Conservation (phyloP, 2,888 invertebrate species). For the Lordiphosa fenestrarum region DNA sequence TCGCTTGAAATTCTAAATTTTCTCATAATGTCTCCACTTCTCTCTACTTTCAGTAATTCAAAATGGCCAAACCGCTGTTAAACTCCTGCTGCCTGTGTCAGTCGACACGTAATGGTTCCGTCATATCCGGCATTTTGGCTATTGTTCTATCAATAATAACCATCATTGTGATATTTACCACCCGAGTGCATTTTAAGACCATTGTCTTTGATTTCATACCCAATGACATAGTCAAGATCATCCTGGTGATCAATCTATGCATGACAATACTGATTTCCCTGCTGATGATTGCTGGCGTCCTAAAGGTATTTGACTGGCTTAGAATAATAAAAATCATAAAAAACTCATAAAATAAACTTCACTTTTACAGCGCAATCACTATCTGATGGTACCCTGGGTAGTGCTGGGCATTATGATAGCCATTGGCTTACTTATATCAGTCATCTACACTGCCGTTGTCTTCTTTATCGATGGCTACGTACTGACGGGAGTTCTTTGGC, state of each 20-base stretch:
- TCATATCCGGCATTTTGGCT: constrained; percentile 87
- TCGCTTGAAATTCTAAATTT: too few relatives aligned
- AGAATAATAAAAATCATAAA: background rate
- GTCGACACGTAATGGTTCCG: constrained; percentile 87
- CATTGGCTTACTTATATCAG: constrained; percentile 88
- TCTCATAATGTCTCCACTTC: too few relatives aligned
- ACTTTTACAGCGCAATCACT: constrained; percentile 86
- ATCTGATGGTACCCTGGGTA: constrained; percentile 92
- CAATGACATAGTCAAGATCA: constrained; percentile 87
- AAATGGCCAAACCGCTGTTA: constrained; percentile 82
- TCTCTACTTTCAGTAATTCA: constrained; percentile 32
- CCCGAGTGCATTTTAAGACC: constrained; percentile 87
- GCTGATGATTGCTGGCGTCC: constrained; percentile 87
- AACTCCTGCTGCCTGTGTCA: constrained; percentile 87
- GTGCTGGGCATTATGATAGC: constrained; percentile 90
- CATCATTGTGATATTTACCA: constrained; percentile 85
- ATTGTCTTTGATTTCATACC: constrained; percentile 88
- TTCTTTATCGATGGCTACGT: constrained; percentile 85
- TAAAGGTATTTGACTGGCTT: constrained; percentile 82
- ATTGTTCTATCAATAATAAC: constrained; percentile 88
- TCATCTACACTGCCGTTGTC: constrained; percentile 89
- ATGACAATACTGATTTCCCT: constrained; percentile 91
- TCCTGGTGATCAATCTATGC: constrained; percentile 88
- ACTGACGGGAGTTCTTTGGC: constrained; percentile 83
- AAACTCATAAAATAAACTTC: background rate